Percentiles rank a stretch among this genome's conserved stretches.
Conservation (phyloP, 2,888 invertebrate genomes). For the Torymus tubicola region DNA sequence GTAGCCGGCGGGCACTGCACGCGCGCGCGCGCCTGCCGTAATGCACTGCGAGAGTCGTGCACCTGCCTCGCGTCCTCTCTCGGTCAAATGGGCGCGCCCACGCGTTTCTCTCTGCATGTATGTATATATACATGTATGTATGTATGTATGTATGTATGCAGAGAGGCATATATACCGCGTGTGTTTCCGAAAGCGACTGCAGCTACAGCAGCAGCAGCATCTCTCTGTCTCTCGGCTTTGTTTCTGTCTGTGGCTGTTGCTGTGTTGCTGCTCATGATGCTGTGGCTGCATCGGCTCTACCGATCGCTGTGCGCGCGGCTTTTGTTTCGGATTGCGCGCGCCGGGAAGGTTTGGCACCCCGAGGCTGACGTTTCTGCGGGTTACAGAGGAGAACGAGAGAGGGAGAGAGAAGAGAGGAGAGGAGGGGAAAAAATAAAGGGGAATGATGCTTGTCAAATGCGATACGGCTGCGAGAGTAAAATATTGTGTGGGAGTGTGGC, state of each 20-base stretch:
- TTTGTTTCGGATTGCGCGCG: constrained; percentile 42
- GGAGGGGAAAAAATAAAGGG: constrained; percentile 14
- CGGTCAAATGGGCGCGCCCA: constrained; percentile 53
- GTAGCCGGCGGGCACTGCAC: constrained; percentile 37
- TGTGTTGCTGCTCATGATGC: not conserved
- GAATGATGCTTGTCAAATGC: constrained; percentile 47
- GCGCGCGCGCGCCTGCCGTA: not conserved
- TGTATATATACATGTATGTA: not conserved
- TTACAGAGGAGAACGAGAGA: constrained; percentile 1
- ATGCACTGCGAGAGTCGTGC: constrained; percentile 42
- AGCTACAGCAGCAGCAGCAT: not conserved
- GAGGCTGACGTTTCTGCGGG: constrained; percentile 38
- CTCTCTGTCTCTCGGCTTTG: constrained; percentile 15
- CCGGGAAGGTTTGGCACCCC: constrained; percentile 42
- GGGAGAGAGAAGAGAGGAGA: not conserved
- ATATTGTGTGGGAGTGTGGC: constrained; percentile 8
- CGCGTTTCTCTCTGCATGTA: constrained; percentile 17
- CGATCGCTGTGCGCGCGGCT: constrained; percentile 25
- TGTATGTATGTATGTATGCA: not conserved
- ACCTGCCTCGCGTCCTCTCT: constrained; percentile 51
- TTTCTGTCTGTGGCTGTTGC: constrained; percentile 16
- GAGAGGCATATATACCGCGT: constrained; percentile 2
- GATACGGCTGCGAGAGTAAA: constrained; percentile 13
- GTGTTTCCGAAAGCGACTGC: not conserved
- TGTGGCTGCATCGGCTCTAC: not conserved